Conservation (phyloP, 1,140 invertebrate species). For the Camponotus vicinus region DNA sequence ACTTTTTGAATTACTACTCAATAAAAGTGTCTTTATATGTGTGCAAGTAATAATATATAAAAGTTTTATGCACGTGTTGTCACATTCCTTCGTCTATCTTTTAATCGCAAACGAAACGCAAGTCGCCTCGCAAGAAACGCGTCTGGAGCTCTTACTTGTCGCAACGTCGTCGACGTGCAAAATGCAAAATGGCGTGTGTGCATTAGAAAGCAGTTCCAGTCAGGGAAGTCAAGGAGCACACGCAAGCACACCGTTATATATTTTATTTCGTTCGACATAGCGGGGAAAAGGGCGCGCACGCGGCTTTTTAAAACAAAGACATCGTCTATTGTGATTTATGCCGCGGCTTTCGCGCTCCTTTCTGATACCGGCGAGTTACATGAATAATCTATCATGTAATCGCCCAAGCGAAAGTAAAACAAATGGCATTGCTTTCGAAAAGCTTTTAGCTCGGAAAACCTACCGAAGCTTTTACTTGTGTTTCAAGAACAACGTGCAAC, state of each 20-base stretch:
- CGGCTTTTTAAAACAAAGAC: slow-evolving; percentile 61
- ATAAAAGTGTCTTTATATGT: not conserved
- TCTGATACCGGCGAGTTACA: slow-evolving; percentile 57
- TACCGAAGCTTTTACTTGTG: slow-evolving; percentile 53
- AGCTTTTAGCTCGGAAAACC: slow-evolving; percentile 58
- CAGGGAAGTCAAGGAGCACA: not conserved
- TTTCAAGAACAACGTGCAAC: slow-evolving; percentile 33
- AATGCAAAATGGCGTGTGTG: slow-evolving; percentile 42
- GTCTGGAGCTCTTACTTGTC: not conserved
- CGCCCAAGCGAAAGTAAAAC: slow-evolving; percentile 57
- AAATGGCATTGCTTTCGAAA: slow-evolving; percentile 60
- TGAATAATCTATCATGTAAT: slow-evolving; percentile 65
- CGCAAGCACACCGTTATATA: slow-evolving; percentile 35
- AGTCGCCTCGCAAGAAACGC: slow-evolving; percentile 18
- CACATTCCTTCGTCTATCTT: slow-evolving; percentile 16
- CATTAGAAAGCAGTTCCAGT: slow-evolving; percentile 43
- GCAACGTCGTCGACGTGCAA: slow-evolving; percentile 39
- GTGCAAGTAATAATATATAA: slow-evolving; percentile 7
- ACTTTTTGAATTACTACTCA: not conserved
- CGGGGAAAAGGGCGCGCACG: slow-evolving; percentile 8
- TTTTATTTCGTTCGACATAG: slow-evolving; percentile 52
- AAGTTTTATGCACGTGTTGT: not conserved
- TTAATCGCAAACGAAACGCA: slow-evolving; percentile 31
- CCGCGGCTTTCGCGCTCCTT: slow-evolving; percentile 37
- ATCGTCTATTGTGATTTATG: slow-evolving; percentile 61